phyloP scores from a whole-genome alignment of 2,797 vertebrate species.

The Sebastes glaucus region DNA sequence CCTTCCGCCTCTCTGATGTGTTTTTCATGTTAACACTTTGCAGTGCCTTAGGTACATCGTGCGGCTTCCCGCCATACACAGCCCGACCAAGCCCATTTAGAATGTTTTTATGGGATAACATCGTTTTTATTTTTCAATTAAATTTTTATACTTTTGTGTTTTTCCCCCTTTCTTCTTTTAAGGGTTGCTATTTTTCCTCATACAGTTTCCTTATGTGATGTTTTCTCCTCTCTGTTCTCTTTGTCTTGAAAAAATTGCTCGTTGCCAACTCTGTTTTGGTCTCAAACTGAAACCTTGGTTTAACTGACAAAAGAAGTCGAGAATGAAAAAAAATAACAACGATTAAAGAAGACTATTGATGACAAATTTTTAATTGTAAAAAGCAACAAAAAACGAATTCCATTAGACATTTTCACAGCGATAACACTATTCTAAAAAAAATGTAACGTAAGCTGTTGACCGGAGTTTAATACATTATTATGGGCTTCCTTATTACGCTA shows the following conservation, averaged over 20 bases:
- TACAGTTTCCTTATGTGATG: constrained; percentile 2
- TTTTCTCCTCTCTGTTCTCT: constrained; percentile 25
- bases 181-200: constrained; percentile 44
- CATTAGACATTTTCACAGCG: background rate
- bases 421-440: background rate
- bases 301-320: background rate
- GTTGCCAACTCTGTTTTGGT: background rate
- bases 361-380: background rate
- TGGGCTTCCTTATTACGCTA: background rate
- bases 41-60: constrained; percentile 82
- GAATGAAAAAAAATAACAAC: background rate
- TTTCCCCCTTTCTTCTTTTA: constrained; percentile 56
- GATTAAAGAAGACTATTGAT: background rate
- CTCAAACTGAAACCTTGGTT: background rate
- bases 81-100: constrained; percentile 75
- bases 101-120: constrained; percentile 80
- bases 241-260: constrained; percentile 12
- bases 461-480: background rate
- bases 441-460: background rate
- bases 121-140: constrained; percentile 83
- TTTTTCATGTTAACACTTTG: constrained; percentile 87
- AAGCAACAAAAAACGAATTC: background rate
- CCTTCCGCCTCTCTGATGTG: constrained; percentile 78
- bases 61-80: constrained; percentile 78
- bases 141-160: constrained; percentile 84